These are phyloP conservation scores for Muricea muricata DNA, from an alignment of 92 coral and sea anemone species.

Conservation along the genomic window DNA sequence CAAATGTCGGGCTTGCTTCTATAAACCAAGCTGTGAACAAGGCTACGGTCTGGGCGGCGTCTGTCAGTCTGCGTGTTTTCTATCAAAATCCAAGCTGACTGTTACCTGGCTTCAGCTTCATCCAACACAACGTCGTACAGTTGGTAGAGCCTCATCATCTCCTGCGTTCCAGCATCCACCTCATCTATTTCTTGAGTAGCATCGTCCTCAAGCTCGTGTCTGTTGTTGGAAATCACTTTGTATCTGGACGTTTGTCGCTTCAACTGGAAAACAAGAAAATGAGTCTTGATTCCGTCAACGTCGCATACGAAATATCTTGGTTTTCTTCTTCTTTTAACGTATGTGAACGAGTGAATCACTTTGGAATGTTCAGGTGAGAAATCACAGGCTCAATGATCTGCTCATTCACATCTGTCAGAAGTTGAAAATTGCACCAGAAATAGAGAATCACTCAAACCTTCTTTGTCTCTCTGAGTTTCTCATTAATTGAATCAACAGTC, in stretches of 20 bases:
- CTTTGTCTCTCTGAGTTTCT: constrained; percentile 76
- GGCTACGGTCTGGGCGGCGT: too few relatives aligned
- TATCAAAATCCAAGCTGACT: too few relatives aligned
- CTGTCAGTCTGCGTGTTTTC: too few relatives aligned
- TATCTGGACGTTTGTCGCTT: constrained; percentile 87
- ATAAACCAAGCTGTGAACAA: too few relatives aligned
- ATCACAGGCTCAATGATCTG: too few relatives aligned
- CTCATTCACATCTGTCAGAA: not conserved
- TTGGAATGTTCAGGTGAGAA: too few relatives aligned
- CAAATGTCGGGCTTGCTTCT: too few relatives aligned
- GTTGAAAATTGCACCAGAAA: too few relatives aligned
- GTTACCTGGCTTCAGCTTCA: constrained; percentile 27
- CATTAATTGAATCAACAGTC: constrained; percentile 63
- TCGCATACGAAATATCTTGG: too few relatives aligned
- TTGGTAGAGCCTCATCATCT: constrained; percentile 76
- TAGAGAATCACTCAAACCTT: constrained; percentile 54
- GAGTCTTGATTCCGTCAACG: not conserved
- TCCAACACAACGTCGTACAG: constrained; percentile 85
- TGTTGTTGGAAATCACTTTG: constrained; percentile 74
- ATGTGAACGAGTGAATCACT: too few relatives aligned
- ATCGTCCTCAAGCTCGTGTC: constrained; percentile 50
- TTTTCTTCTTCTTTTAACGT: too few relatives aligned
- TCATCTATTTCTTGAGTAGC: constrained; percentile 12
- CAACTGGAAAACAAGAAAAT: constrained; percentile 48
- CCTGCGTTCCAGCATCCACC: constrained; percentile 36